phyloP scores from a whole-genome alignment of 2,797 vertebrate genomes.

The Parotocinclus haroldoi region DNA sequence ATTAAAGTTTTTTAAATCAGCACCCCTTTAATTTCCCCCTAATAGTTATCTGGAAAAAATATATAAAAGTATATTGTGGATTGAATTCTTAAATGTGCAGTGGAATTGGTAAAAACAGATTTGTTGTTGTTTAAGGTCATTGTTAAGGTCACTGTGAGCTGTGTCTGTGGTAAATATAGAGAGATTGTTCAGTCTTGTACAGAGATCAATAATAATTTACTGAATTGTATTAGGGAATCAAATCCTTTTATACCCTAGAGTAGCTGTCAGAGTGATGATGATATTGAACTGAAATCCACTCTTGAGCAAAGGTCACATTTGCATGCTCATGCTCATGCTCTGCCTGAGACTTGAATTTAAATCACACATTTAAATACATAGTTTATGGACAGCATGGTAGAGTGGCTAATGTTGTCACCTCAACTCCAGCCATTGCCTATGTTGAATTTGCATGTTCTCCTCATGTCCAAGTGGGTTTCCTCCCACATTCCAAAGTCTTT shows the following conservation, averaged over 20 bases:
- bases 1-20: not conserved
- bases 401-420: too few relatives aligned
- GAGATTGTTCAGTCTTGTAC: too few relatives aligned
- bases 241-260: slow-evolving; percentile 19
- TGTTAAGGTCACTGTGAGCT: not conserved
- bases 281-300: slow-evolving; percentile 29
- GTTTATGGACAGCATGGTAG: too few relatives aligned
- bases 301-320: slow-evolving; percentile 32
- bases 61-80: not conserved
- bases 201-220: slow-evolving; percentile 22
- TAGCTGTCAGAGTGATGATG: slow-evolving; percentile 17
- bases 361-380: slow-evolving; percentile 3
- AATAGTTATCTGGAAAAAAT: not conserved
- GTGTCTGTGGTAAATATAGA: slow-evolving; percentile 4
- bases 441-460: too few relatives aligned
- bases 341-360: slow-evolving; percentile 7
- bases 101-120: not conserved
- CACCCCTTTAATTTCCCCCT: not conserved
- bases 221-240: slow-evolving; percentile 2
- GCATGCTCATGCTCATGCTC: slow-evolving; percentile 13
- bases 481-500: too few relatives aligned
- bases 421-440: too few relatives aligned
- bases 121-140: not conserved
- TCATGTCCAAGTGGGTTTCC: too few relatives aligned
- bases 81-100: not conserved